Conservation (phyloP, 2,888 invertebrate species). For the Octodonta nipae region DNA sequence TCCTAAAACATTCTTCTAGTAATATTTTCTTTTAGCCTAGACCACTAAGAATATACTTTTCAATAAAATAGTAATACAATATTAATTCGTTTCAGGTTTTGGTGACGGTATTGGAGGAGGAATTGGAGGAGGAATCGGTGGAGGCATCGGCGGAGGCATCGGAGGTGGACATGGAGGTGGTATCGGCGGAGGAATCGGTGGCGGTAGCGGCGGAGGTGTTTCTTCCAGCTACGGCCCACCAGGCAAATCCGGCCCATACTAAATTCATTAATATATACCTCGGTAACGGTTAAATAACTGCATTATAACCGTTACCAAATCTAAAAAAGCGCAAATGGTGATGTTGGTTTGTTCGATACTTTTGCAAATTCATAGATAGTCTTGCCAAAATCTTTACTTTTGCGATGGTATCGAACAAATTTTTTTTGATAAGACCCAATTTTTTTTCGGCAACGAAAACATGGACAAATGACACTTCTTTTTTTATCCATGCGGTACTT, state of each 20-base stretch:
- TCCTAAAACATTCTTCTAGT: too few species aligned
- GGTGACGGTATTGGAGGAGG: slow-evolving; percentile 16
- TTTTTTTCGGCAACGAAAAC: too few species aligned
- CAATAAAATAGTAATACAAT: too few species aligned
- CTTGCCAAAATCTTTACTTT: too few species aligned
- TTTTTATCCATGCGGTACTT: slow-evolving; percentile 5
- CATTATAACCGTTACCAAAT: neutral
- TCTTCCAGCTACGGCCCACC: slow-evolving; percentile 36
- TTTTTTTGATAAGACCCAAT: too few species aligned
- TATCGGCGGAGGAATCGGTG: slow-evolving; percentile 30
- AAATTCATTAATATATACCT: slow-evolving; percentile 19
- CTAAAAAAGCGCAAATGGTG: slow-evolving; percentile 12
- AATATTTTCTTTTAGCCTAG: too few species aligned
- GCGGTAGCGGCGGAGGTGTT: slow-evolving; percentile 26
- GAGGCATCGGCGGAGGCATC: slow-evolving; percentile 25
- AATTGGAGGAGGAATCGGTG: slow-evolving; percentile 18
- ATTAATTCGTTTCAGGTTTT: slow-evolving; percentile 16
- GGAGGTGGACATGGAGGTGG: slow-evolving; percentile 29
- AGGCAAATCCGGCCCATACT: slow-evolving; percentile 37
- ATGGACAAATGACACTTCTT: too few species aligned
- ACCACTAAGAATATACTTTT: too few species aligned
- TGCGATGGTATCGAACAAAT: too few species aligned
- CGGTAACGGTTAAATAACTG: slow-evolving; percentile 7
- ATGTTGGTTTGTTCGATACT: slow-evolving; percentile 12
- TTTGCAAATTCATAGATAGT: too few species aligned